phyloP scores from a whole-genome alignment of 23 tunicate genomes.

The Ascidia mentula region DNA sequence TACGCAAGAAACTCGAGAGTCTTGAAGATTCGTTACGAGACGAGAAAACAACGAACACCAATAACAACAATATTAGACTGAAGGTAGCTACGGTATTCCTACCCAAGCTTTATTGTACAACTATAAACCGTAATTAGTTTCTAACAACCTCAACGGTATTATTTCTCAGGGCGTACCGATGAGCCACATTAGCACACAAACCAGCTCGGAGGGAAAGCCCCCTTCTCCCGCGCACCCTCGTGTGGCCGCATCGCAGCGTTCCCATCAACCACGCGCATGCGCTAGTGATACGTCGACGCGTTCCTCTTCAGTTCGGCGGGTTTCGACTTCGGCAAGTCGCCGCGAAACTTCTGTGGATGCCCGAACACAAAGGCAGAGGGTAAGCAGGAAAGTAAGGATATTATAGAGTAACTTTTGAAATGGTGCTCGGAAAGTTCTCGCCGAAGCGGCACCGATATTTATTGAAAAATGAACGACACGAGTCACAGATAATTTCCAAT shows the following conservation, averaged over 20 bases:
- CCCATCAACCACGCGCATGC: not conserved
- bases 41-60: slow-evolving; percentile 10
- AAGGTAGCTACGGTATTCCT: slow-evolving; percentile 6
- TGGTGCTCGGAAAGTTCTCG: too few relatives aligned
- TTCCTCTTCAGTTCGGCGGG: not conserved
- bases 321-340: not conserved
- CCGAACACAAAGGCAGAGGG: not conserved
- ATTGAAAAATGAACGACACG: too few relatives aligned
- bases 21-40: slow-evolving; percentile 1
- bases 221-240: not conserved
- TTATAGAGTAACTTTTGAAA: too few relatives aligned
- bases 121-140: not conserved
- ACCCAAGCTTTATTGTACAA: not conserved
- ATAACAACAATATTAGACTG: slow-evolving; percentile 27
- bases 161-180: not conserved
- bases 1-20: slow-evolving; percentile 23
- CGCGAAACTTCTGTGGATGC: not conserved
- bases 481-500: too few relatives aligned
- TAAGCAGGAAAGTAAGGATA: too few relatives aligned
- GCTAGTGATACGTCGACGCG: not conserved
- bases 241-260: not conserved
- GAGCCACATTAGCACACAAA: not conserved
- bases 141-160: not conserved
- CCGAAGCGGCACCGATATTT: too few relatives aligned
- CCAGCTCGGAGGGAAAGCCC: not conserved